Percentiles rank a stretch among this genome's conserved stretches.
phyloP scores from a whole-genome alignment of 1,140 invertebrate species.

The Daktulosphaira vitifoliae region DNA sequence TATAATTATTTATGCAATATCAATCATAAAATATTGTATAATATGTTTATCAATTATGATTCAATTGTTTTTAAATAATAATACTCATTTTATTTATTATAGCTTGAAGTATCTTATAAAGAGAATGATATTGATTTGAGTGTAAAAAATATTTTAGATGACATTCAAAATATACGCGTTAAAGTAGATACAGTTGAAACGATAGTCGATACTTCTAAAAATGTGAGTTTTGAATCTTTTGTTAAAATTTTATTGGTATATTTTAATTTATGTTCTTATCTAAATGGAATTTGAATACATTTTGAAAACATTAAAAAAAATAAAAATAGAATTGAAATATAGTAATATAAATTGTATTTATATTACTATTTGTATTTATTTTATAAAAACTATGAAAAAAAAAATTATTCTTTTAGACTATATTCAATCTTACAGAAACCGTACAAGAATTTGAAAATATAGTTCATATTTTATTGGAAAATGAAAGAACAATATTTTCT shows the following conservation, averaged over 20 bases:
- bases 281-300: no score
- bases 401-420: no score
- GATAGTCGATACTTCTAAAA: not conserved
- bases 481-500: conserved; percentile 18
- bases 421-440: conserved; percentile 2
- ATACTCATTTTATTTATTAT: not conserved
- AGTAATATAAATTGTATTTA: not conserved
- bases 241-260: no score
- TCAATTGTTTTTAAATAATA: no score
- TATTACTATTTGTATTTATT: no score
- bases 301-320: no score
- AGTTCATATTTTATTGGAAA: not conserved
- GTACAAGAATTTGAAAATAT: conserved; percentile 12
- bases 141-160: conserved; percentile 9
- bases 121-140: conserved; percentile 1
- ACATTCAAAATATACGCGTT: conserved; percentile 4
- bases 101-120: not conserved
- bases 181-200: conserved; percentile 3
- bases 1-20: no score
- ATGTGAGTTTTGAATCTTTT: no score
- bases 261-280: no score
- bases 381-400: no score
- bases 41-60: no score
- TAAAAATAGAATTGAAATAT: not conserved
- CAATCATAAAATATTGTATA: no score